These are phyloP conservation scores for Enteromius paludinosus DNA, from an alignment of 2,797 vertebrate species.

Conservation along the genomic window DNA sequence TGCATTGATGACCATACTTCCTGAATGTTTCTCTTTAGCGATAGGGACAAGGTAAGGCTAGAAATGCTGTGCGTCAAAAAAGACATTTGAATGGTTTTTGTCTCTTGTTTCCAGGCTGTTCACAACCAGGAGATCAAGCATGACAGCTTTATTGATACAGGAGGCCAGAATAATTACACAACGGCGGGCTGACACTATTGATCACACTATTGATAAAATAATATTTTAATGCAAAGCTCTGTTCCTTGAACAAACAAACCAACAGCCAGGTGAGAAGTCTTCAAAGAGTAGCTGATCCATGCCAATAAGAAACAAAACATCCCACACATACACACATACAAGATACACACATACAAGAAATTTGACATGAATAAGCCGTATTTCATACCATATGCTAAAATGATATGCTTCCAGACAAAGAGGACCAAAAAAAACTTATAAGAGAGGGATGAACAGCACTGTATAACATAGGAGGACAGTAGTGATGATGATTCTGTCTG, in stretches of 20 bases:
- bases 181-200: constrained; percentile 77
- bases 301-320: constrained; percentile 12
- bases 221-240: constrained; percentile 83
- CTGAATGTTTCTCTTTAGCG: not conserved
- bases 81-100: constrained; percentile 51
- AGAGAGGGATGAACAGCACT: constrained; percentile 30
- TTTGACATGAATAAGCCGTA: not conserved
- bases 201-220: constrained; percentile 83
- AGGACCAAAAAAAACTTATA: not conserved
- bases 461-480: constrained; percentile 47
- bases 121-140: constrained; percentile 66
- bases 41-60: not conserved
- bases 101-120: constrained; percentile 61
- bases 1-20: not conserved
- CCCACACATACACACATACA: too few relatives aligned
- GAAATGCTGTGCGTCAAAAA: not conserved
- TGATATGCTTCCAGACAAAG: not conserved
- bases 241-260: constrained; percentile 73
- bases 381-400: not conserved
- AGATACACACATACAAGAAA: too few relatives aligned
- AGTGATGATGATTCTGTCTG: constrained; percentile 73
- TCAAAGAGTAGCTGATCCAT: not conserved
- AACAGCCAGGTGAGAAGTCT: constrained; percentile 23
- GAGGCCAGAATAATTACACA: constrained; percentile 81
- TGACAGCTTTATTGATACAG: constrained; percentile 82